phyloP scores from a whole-genome alignment of 1,140 invertebrate genomes.

The Saccostrea echinata region DNA sequence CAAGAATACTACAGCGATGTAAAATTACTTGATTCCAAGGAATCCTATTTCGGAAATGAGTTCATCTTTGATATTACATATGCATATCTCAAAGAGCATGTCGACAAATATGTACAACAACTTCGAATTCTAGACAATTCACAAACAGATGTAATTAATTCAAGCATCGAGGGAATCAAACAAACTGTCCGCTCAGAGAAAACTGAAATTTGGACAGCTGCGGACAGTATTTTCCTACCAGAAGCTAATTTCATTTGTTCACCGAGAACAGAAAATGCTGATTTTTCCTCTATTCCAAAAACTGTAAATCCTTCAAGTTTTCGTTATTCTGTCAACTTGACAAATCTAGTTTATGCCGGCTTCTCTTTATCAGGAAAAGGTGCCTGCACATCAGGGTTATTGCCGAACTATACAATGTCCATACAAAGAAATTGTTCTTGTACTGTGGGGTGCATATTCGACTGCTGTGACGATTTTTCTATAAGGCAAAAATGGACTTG shows the following conservation, averaged over 20 bases:
- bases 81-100: neutral
- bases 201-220: neutral
- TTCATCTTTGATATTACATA: neutral
- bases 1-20: neutral
- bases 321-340: neutral
- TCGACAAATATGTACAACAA: neutral
- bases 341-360: neutral
- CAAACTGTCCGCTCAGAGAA: neutral
- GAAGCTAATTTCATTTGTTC: neutral
- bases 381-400: neutral
- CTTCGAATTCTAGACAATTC: neutral
- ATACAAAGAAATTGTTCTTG: neutral
- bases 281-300: neutral
- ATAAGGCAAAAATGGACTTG: neutral
- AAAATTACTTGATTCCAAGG: neutral
- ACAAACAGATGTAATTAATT: neutral
- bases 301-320: neutral
- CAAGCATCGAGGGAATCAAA: neutral
- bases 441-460: neutral
- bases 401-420: neutral
- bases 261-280: too few relatives aligned
- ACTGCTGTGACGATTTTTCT: neutral
- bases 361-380: neutral
- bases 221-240: neutral
- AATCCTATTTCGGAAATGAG: neutral